Conservation (phyloP, 2,113 vertebrate species). For the Phodopus roborovskii region DNA sequence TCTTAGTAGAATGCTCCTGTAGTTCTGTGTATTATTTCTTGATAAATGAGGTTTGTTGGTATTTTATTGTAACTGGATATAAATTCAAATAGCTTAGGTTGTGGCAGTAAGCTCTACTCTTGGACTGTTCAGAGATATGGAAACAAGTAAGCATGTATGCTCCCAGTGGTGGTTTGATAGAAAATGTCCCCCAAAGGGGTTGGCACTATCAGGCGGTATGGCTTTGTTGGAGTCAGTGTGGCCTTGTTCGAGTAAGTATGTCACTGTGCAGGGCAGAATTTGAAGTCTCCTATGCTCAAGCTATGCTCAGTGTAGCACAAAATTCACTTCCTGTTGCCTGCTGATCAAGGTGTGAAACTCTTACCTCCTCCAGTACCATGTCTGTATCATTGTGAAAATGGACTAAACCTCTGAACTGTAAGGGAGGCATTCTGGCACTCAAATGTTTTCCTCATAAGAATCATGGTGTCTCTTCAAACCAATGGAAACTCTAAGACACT, state of each 20-base stretch:
- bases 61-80: background rate
- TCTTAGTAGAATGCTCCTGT: background rate
- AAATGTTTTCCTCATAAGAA: background rate
- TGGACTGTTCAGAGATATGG: background rate
- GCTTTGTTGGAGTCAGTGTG: background rate
- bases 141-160: background rate
- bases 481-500: background rate
- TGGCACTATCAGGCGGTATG: background rate
- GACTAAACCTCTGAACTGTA: background rate
- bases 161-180: background rate
- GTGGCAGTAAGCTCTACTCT: background rate
- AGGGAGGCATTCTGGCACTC: background rate
- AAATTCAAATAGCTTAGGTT: background rate
- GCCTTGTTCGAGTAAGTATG: background rate
- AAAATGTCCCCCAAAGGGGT: background rate
- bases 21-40: background rate
- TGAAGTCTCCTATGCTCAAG: background rate
- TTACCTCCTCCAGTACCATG: background rate
- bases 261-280: background rate
- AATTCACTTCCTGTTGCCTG: background rate
- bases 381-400: background rate
- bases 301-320: background rate
- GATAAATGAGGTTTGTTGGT: background rate
- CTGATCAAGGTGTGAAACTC: background rate
- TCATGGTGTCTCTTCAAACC: background rate